Base-by-base conservation (phyloP, 2,113 vertebrate genomes). In the Malurus elegans region DNA sequence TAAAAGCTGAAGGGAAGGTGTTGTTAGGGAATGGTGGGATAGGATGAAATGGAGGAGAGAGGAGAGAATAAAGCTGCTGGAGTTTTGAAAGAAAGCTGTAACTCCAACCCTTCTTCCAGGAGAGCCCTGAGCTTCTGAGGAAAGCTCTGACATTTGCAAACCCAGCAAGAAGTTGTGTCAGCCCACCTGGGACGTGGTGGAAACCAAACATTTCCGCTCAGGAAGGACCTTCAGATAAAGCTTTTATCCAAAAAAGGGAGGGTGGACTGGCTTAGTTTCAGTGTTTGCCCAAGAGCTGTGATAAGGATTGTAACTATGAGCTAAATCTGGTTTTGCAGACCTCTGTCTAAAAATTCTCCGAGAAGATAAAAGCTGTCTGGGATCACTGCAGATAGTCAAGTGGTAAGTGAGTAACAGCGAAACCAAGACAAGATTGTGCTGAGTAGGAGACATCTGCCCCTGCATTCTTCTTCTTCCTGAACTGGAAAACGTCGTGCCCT, bases 361-460 rank as follows among this genome's bases (percentile, higher is more conserved):
- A 74, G 97, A 98, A 97, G 98, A 98, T 96, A 97, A 97, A 95
- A 97, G 88, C 94, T 98, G 97, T 88, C 97, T 97, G 73, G 98
- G 98, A 57, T 98, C 98, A 24, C 7, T 96, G 36, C 97, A 98
- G 94, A 96, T 98, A 96, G 97, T 98, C 92, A 98, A 97, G 90
- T 98, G 98, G 98, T 98, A 95, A 98, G 97, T 97, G 91, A 92
- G 18, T 97, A 90, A 97, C 96, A 97, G 94, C 2, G 86, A 95
- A 95, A 85, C 76, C 70, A 50, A 93, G 94, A 88, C 91, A 81
- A 96, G 88, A 78, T 79, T 96, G 72, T 96, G 96, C 94, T 96
- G 96, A 96, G 48, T 24, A 92, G 93, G 78, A 78, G 79, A 86
- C 69, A 17, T 86, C 69, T 58, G 85, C 87, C 75, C 48, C 86